These are phyloP conservation scores for Cabera pusaria DNA, from an alignment of 2,888 invertebrate species.

Conservation along the genomic window DNA sequence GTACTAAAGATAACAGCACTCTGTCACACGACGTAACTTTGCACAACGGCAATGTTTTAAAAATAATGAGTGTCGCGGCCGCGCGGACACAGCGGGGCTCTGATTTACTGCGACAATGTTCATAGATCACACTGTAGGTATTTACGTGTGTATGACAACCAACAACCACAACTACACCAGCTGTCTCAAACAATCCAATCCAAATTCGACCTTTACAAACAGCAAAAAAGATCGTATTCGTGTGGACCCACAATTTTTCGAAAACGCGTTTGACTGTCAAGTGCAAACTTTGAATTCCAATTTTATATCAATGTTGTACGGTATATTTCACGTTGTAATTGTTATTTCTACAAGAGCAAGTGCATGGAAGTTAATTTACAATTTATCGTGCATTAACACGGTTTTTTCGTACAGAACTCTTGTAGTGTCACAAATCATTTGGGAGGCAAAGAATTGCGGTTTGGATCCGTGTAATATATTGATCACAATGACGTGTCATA, in stretches of 20 bases:
- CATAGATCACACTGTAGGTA: constrained; percentile 57
- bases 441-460: constrained; percentile 27
- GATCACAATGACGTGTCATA: constrained; percentile 26
- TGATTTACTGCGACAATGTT: constrained; percentile 51
- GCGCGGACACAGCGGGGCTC: constrained; percentile 49
- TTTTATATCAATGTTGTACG: constrained; percentile 15
- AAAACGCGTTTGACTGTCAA: no score
- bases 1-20: constrained; percentile 18
- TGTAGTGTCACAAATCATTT: constrained; percentile 31
- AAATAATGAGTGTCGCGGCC: constrained; percentile 54
- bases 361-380: constrained; percentile 29
- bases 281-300: constrained; percentile 15
- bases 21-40: constrained; percentile 41
- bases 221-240: no score
- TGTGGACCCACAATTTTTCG: no score
- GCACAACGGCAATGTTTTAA: constrained; percentile 64
- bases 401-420: constrained; percentile 29
- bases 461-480: constrained; percentile 28
- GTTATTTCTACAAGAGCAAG: constrained; percentile 21
- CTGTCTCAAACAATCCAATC: constrained; percentile 1
- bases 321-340: constrained; percentile 16
- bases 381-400: constrained; percentile 33
- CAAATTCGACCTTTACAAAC: constrained; percentile 14
- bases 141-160: constrained; percentile 43
- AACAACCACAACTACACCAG: constrained; percentile 20